These are phyloP conservation scores for Pantherophis alleghaniensis DNA, from an alignment of 2,797 vertebrate species.

Conservation along the genomic window DNA sequence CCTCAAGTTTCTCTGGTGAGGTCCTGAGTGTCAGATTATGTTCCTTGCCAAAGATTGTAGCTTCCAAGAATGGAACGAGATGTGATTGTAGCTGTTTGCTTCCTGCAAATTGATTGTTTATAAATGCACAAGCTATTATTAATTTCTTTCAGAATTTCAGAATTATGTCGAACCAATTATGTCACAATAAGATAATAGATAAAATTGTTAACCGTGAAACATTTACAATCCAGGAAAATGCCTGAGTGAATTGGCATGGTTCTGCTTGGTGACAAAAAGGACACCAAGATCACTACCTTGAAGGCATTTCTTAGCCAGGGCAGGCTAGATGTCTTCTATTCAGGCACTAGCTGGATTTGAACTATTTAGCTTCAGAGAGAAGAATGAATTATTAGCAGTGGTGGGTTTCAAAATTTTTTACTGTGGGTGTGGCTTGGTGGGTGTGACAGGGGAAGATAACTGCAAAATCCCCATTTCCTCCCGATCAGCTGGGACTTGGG, in stretches of 20 bases:
- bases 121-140: not conserved
- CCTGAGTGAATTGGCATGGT: not conserved
- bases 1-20: constrained; percentile 4
- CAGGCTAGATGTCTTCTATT: not conserved
- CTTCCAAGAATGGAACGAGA: not conserved
- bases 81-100: not conserved
- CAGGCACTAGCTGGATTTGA: not conserved
- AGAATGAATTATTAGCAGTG: not conserved
- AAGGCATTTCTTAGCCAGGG: not conserved
- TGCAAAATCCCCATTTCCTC: too few species aligned
- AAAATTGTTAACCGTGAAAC: not conserved
- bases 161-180: not conserved
- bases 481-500: too few species aligned
- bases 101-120: not conserved
- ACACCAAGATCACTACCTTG: not conserved
- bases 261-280: not conserved
- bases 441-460: too few species aligned
- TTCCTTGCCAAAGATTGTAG: constrained; percentile 6
- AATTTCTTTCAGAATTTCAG: not conserved
- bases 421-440: too few species aligned
- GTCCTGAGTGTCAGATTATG: constrained; percentile 19
- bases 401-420: too few species aligned
- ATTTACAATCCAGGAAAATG: not conserved
- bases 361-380: not conserved
- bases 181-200: not conserved